Evolutionary conservation across 2,113 vertebrate species (phyloP).

Genomic region (Eurystomus gularis): DNA sequence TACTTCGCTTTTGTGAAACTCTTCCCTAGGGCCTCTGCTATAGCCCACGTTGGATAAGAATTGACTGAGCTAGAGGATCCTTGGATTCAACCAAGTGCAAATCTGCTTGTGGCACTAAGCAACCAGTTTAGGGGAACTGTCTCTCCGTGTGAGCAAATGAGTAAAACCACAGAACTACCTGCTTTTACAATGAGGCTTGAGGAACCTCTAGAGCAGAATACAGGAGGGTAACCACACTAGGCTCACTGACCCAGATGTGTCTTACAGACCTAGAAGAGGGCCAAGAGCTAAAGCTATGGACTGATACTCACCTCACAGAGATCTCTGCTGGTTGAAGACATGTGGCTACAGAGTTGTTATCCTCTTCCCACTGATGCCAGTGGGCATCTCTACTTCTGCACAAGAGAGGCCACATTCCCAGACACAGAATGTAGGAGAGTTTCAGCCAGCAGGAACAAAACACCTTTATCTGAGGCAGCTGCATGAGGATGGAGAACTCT

Average conservation of each 20-base stretch:
- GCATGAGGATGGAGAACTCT: not conserved
- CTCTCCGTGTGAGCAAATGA: not conserved
- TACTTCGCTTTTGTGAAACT: not conserved
- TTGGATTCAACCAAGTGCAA: not conserved
- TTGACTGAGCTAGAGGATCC: not conserved
- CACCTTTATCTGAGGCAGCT: not conserved
- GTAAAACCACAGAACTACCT: not conserved
- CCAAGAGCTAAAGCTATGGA: not conserved
- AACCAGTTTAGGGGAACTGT: not conserved
- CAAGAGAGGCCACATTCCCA: not conserved
- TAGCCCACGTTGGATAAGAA: not conserved
- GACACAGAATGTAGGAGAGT: not conserved
- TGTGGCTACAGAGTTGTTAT: not conserved
- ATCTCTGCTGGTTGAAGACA: not conserved
- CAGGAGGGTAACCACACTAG: fast-evolving
- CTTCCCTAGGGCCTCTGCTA: not conserved
- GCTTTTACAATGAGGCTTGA: not conserved
- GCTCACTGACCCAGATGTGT: not conserved
- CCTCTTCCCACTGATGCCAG: not conserved
- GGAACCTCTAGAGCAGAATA: not conserved
- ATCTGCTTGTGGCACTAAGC: not conserved
- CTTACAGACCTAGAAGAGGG: not conserved
- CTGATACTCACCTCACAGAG: not conserved
- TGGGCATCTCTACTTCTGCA: not conserved
- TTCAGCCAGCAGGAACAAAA: not conserved